Conservation (phyloP, 1,140 invertebrate genomes). For the Apis mellifera region Amel_HAv3.1 CM009939.2:5291001-5291500, state of each 20-base stretch:
- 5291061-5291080: too few species aligned
- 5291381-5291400: not conserved
- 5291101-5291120: too few species aligned
- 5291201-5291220: too few species aligned
- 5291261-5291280: not conserved
- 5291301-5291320: not conserved
- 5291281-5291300: not conserved
- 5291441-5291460: slow-evolving; percentile 13
- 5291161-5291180: too few species aligned
- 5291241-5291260: not conserved
- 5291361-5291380: not conserved
- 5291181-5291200: too few species aligned
- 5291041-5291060: too few species aligned
- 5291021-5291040: not conserved
- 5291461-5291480: not conserved
- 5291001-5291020: not conserved
- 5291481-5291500: not conserved
- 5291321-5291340: not conserved
- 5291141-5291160: too few species aligned
- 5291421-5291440: not conserved
- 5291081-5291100: too few species aligned
- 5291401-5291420: not conserved
- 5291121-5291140: too few species aligned
- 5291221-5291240: too few species aligned
- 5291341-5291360: not conserved